Percentiles rank a stretch among this genome's conserved stretches.
Evolutionary conservation across 2,113 vertebrate species (phyloP).

Genomic region (Collichthys lucidus): DNA sequence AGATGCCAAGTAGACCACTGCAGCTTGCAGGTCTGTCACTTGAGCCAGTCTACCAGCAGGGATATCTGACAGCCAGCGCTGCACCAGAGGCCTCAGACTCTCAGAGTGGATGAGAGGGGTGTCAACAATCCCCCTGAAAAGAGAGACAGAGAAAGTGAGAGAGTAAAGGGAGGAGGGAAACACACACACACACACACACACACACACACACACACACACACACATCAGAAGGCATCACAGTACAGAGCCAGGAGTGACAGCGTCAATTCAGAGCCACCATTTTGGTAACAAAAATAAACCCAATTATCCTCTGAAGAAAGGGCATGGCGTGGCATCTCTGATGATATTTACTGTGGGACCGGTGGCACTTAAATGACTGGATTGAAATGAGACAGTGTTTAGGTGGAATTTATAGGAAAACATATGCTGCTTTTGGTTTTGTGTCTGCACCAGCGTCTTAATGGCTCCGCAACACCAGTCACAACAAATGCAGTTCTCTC

Average conservation of each 20-base stretch:
- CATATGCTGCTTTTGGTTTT: conserved; percentile 6
- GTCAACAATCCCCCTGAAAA: conserved; percentile 89
- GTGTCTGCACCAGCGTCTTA: conserved; percentile 12
- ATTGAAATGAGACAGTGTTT: conserved; percentile 27
- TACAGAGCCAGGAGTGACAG: conserved; percentile 81
- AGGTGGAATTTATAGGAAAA: conserved; percentile 10
- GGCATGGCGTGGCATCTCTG: conserved; percentile 62
- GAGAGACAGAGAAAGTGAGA: conserved; percentile 52
- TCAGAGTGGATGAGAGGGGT: conserved; percentile 87
- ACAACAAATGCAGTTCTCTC: conserved; percentile 83
- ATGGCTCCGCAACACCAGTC: conserved; percentile 76
- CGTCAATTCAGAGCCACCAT: conserved; percentile 75
- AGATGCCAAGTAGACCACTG: conserved; percentile 88
- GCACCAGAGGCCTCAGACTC: conserved; percentile 86
- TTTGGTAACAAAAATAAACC: conserved; percentile 82
- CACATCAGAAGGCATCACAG: conserved; percentile 81
- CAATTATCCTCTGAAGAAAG: conserved; percentile 79
- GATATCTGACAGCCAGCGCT: conserved; percentile 87
- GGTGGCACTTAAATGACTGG: conserved; percentile 61
- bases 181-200: too few species aligned
- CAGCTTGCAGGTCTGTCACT: conserved; percentile 90
- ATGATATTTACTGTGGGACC: conserved; percentile 71
- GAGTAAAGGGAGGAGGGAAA: conserved; percentile 9
- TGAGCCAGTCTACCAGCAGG: conserved; percentile 88
- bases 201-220: conserved; percentile 14